phyloP scores from a whole-genome alignment of 2,888 invertebrate genomes.

The Spisula subtruncata region DNA sequence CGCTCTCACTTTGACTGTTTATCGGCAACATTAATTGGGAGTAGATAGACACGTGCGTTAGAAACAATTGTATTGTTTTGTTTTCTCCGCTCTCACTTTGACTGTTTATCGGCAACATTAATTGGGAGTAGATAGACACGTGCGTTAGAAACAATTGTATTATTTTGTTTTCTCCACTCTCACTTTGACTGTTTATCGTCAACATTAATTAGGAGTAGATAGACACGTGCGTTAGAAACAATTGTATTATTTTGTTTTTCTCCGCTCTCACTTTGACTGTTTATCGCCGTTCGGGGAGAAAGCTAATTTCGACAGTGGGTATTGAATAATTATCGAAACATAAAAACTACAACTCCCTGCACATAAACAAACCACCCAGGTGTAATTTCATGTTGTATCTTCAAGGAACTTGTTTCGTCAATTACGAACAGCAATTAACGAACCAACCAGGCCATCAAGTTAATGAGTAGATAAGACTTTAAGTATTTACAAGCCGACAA shows the following conservation, averaged over 20 bases:
- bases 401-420: background rate
- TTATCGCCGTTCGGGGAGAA: background rate
- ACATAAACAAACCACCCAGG: background rate
- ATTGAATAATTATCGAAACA: slow-evolving; percentile 13
- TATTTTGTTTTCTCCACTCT: background rate
- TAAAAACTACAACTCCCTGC: background rate
- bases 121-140: background rate
- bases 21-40: too few relatives aligned
- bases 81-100: background rate
- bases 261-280: background rate
- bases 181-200: too few relatives aligned
- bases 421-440: background rate
- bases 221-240: background rate
- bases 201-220: too few relatives aligned
- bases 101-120: too few relatives aligned
- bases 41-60: background rate
- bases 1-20: too few relatives aligned
- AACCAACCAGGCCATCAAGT: background rate
- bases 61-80: background rate
- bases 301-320: background rate
- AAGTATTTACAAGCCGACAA: too few relatives aligned
- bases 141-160: background rate
- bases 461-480: background rate
- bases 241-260: background rate
- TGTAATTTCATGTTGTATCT: background rate